These are phyloP conservation scores for Ischnus inquisitorius DNA, from an alignment of 2,888 invertebrate species.

Conservation along the genomic window DNA sequence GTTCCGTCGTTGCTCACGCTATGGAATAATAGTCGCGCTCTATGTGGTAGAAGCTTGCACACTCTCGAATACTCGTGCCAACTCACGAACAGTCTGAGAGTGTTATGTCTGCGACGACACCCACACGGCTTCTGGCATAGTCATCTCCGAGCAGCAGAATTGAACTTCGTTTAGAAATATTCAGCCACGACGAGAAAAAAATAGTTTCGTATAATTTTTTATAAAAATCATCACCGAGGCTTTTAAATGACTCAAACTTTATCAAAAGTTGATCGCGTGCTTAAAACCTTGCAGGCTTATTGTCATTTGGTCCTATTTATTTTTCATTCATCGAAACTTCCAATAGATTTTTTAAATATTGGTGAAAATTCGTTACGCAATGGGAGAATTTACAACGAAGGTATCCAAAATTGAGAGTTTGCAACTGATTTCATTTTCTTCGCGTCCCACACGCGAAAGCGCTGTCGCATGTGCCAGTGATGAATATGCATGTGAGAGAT, in stretches of 20 bases:
- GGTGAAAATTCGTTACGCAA: conserved; percentile 12
- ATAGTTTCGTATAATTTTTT: no score
- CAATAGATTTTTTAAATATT: not conserved
- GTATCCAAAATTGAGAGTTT: not conserved
- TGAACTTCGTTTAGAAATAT: not conserved
- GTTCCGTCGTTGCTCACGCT: conserved; percentile 45
- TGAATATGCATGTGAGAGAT: conserved; percentile 66
- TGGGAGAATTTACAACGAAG: not conserved
- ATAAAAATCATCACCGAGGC: not conserved
- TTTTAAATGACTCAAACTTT: not conserved
- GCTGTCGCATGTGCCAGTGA: conserved; percentile 28
- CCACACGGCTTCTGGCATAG: not conserved
- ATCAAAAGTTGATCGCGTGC: no score
- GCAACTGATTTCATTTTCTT: not conserved
- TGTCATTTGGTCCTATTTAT: not conserved
- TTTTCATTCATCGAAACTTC: not conserved
- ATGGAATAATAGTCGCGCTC: not conserved
- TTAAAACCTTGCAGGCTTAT: not conserved
- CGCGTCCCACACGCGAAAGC: conserved; percentile 11
- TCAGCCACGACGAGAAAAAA: not conserved
- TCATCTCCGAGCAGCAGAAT: not conserved
- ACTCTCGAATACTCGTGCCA: conserved; percentile 19
- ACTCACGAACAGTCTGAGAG: not conserved
- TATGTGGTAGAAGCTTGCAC: conserved; percentile 12
- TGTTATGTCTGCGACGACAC: not conserved